These are phyloP conservation scores for Bombus difficillimus DNA, from an alignment of 1,140 invertebrate genomes.

Conservation along the genomic window DNA sequence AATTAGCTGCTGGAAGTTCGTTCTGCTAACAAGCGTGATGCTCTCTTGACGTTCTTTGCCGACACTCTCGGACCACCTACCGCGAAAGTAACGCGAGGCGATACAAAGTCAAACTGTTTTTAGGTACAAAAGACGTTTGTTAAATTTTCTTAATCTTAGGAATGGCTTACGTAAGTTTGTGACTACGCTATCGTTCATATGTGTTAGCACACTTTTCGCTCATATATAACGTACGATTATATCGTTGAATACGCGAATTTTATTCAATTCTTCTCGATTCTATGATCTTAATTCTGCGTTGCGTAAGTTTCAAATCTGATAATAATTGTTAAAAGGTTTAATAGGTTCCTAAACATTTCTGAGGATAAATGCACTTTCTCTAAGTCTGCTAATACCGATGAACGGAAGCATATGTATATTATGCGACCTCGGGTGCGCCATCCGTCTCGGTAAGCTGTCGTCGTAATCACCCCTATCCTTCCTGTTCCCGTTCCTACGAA, in stretches of 20 bases:
- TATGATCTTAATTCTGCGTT: too few species aligned
- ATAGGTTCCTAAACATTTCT: not conserved
- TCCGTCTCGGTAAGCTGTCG: not conserved
- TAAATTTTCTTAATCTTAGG: too few species aligned
- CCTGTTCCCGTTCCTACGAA: conserved; percentile 31
- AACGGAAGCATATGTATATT: not conserved
- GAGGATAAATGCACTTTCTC: not conserved
- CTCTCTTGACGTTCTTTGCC: conserved; percentile 24
- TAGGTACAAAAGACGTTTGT: too few species aligned
- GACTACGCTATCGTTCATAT: too few species aligned
- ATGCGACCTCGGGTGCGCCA: not conserved
- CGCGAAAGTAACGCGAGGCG: not conserved
- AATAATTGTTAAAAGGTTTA: not conserved
- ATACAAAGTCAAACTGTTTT: too few species aligned
- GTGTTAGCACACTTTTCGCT: too few species aligned
- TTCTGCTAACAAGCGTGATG: conserved; percentile 33
- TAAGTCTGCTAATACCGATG: not conserved
- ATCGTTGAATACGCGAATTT: too few species aligned
- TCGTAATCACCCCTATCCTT: conserved; percentile 42
- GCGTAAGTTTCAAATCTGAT: not conserved
- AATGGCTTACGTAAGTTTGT: too few species aligned
- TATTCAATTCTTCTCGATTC: too few species aligned
- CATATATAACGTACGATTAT: too few species aligned
- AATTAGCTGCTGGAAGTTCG: conserved; percentile 42
- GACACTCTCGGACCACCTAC: not conserved